These are phyloP conservation scores for Torymus aiolomorphi DNA, from an alignment of 2,888 invertebrate genomes.

Conservation along the genomic window DNA sequence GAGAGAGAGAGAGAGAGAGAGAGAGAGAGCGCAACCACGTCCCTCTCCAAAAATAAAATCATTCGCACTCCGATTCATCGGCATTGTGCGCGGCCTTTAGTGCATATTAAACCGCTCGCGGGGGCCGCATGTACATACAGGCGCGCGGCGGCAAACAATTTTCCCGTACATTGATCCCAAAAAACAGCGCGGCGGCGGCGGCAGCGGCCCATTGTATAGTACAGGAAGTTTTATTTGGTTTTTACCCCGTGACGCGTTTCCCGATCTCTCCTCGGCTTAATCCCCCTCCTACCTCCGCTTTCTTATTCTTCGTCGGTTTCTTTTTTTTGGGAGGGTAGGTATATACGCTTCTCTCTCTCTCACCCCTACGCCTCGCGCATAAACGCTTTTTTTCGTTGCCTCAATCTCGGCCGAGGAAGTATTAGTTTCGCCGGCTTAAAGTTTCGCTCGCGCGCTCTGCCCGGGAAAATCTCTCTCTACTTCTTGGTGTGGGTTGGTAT, in stretches of 20 bases:
- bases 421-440: conserved; percentile 54
- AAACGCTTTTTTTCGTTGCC: neutral
- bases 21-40: neutral
- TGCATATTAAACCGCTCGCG: conserved; percentile 45
- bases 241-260: conserved; percentile 28
- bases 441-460: conserved; percentile 8
- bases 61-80: conserved; percentile 45
- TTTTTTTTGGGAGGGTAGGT: too few relatives aligned
- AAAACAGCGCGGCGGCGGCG: conserved; percentile 32
- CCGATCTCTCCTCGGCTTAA: neutral
- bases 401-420: conserved; percentile 35
- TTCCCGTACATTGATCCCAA: conserved; percentile 55
- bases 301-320: conserved; percentile 10
- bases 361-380: neutral
- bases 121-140: neutral
- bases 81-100: conserved; percentile 24
- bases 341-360: neutral
- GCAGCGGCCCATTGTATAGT: conserved; percentile 26
- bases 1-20: too few relatives aligned
- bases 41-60: conserved; percentile 48
- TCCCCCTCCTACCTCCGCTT: conserved; percentile 9
- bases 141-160: conserved; percentile 42
- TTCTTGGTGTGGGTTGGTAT: too few relatives aligned
- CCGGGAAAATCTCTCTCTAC: conserved; percentile 8
- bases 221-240: conserved; percentile 36